These are phyloP conservation scores for Alosa sapidissima DNA, from an alignment of 2,797 vertebrate genomes.

Conservation along the genomic window DNA sequence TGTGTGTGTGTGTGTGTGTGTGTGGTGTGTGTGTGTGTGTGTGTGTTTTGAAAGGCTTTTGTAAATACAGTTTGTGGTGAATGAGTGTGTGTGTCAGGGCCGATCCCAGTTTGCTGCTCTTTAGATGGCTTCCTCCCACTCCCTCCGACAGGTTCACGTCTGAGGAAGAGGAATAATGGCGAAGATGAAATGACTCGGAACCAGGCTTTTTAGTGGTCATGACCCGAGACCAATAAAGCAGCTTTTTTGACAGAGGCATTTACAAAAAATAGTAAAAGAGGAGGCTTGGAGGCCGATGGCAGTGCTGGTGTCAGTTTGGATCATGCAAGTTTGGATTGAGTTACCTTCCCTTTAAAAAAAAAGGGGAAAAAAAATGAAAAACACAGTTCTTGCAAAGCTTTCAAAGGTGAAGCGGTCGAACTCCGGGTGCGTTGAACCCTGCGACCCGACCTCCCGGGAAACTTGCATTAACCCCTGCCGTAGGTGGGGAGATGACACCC, in stretches of 20 bases:
- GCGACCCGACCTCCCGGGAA: neutral
- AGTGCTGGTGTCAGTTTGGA: neutral
- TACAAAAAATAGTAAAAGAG: conserved; percentile 18
- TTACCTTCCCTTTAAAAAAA: neutral
- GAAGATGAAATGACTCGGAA: conserved; percentile 28
- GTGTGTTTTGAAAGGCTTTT: neutral
- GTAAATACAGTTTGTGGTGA: neutral
- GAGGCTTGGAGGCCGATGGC: neutral
- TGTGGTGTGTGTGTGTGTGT: neutral
- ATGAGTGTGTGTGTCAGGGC: conserved; percentile 1
- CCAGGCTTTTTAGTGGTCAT: conserved; percentile 26
- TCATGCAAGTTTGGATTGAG: neutral
- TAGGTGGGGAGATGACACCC: conserved; percentile 21
- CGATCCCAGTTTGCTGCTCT: neutral
- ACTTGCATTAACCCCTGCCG: neutral
- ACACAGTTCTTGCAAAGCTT: neutral
- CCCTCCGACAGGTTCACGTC: conserved; percentile 17
- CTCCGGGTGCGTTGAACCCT: neutral
- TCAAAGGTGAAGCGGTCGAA: neutral
- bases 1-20: neutral
- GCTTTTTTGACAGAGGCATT: conserved; percentile 17
- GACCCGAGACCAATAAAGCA: conserved; percentile 29
- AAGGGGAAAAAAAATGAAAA: neutral
- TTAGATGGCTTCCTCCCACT: neutral
- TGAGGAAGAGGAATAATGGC: conserved; percentile 31